Conservation (phyloP, 2,888 invertebrate genomes). For the Agonopterix heracliana region DNA sequence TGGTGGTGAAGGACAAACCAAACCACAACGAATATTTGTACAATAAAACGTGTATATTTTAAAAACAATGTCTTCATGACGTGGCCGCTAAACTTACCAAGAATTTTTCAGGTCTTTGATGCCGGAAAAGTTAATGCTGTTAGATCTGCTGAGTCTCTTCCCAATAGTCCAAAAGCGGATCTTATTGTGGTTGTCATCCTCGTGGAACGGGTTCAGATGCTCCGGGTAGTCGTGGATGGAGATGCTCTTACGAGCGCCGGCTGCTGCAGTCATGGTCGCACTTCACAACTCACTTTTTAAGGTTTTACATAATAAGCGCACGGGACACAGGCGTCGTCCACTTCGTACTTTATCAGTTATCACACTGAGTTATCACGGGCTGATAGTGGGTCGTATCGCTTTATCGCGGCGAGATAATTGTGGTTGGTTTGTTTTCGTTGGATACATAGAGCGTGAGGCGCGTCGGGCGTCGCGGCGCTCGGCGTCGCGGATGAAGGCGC, state of each 20-base stretch:
- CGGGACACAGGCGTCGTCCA: slow-evolving; percentile 51
- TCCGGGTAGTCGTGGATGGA: slow-evolving; percentile 85
- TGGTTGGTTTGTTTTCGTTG: slow-evolving; percentile 59
- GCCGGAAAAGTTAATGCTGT: slow-evolving; percentile 78
- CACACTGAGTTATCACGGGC: slow-evolving; percentile 62
- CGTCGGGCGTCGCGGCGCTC: slow-evolving; percentile 41
- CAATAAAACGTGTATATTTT: neutral
- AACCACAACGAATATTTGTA: neutral
- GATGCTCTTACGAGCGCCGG: slow-evolving; percentile 63
- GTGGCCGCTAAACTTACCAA: slow-evolving; percentile 62
- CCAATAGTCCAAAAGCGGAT: slow-evolving; percentile 78
- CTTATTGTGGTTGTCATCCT: slow-evolving; percentile 79
- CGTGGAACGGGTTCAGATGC: slow-evolving; percentile 85
- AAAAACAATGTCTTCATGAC: neutral
- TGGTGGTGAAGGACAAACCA: too few relatives aligned
- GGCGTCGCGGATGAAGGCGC: slow-evolving; percentile 44
- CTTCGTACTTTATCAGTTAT: slow-evolving; percentile 65
- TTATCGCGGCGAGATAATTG: slow-evolving; percentile 67
- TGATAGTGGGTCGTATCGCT: slow-evolving; percentile 56
- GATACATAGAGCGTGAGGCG: slow-evolving; percentile 17
- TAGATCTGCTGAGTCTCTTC: slow-evolving; percentile 69
- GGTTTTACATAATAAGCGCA: slow-evolving; percentile 63
- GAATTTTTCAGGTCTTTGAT: slow-evolving; percentile 75
- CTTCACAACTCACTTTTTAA: slow-evolving; percentile 36
- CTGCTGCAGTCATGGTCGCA: slow-evolving; percentile 57